These are phyloP conservation scores for Osedax frankpressi DNA, from an alignment of 2,888 invertebrate species.

Conservation along the genomic window DNA sequence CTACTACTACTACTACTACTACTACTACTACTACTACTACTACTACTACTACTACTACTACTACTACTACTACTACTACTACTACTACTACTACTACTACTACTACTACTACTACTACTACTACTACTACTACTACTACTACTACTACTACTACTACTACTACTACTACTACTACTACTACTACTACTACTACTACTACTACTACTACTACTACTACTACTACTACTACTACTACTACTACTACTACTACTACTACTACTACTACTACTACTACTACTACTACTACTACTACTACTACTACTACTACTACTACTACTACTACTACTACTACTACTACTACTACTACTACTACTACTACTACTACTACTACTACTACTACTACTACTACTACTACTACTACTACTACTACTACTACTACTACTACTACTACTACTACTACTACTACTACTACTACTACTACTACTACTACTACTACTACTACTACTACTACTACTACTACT, in stretches of 20 bases:
- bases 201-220: constrained; percentile 10
- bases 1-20: constrained; percentile 9
- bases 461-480: background rate
- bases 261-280: constrained; percentile 11
- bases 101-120: constrained; percentile 10
- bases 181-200: constrained; percentile 11
- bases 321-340: constrained; percentile 9
- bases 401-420: constrained; percentile 12
- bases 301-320: constrained; percentile 9
- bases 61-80: constrained; percentile 9
- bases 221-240: constrained; percentile 9
- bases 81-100: constrained; percentile 9
- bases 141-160: constrained; percentile 9
- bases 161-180: constrained; percentile 9
- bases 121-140: constrained; percentile 11
- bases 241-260: constrained; percentile 9
- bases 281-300: constrained; percentile 10
- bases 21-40: constrained; percentile 10
- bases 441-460: constrained; percentile 11
- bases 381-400: constrained; percentile 12
- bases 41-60: constrained; percentile 11
- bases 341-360: constrained; percentile 11
- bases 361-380: constrained; percentile 10
- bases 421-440: constrained; percentile 12
- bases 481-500: background rate